Conservation (phyloP, 2,888 invertebrate genomes). For the Plebejus melissa region DNA sequence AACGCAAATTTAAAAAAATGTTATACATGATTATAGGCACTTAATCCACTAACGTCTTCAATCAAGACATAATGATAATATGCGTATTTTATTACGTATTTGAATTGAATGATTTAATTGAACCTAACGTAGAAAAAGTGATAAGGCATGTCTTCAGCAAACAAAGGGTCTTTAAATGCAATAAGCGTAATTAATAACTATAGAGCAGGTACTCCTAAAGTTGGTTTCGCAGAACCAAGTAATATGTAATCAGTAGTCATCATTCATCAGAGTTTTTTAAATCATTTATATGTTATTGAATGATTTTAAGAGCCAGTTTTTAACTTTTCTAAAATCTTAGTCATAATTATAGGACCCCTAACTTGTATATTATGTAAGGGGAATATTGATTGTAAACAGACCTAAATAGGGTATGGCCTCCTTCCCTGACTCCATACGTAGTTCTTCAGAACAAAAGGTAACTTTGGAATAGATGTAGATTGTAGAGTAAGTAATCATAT, state of each 20-base stretch:
- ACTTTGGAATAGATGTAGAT: background rate
- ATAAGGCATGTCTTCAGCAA: background rate
- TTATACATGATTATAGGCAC: background rate
- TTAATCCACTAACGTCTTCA: no score
- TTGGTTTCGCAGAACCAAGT: no score
- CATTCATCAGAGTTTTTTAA: no score
- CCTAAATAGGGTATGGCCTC: background rate
- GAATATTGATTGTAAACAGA: background rate
- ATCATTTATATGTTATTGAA: background rate
- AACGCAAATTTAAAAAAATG: no score
- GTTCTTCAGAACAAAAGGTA: background rate
- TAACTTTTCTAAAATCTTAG: background rate
- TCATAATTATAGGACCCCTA: background rate
- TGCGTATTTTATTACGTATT: background rate
- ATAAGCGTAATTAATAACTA: background rate
- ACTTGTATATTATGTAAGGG: background rate
- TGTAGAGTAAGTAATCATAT: background rate
- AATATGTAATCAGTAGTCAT: no score
- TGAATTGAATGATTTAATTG: background rate
- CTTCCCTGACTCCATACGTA: background rate
- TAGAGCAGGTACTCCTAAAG: background rate
- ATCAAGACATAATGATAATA: background rate
- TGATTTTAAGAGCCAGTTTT: background rate
- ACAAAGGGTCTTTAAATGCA: background rate
- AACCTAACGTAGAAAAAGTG: background rate